Base-by-base conservation (phyloP, 2,113 vertebrate species). In the Cavia aperea region DNA sequence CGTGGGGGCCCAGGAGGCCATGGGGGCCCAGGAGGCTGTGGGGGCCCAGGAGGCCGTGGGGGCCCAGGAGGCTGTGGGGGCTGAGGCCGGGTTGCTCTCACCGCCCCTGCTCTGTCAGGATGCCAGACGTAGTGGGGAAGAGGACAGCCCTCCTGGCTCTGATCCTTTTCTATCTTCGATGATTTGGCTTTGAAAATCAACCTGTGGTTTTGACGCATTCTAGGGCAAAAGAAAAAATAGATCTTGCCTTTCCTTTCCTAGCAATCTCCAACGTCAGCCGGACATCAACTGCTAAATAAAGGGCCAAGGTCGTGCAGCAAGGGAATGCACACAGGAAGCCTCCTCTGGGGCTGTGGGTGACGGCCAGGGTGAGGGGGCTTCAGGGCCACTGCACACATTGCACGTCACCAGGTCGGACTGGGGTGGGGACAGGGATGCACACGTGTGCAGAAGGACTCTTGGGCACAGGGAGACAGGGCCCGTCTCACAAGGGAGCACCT, bases 181-280 rank as follows among this genome's bases (percentile, higher is more conserved):
- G 18, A 29, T 81, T 88, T 66, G 43, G 77, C 77, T 95, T 81
- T 66, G 83, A 93, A 92, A 95, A 78, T 84, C 46, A 54, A 92
- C 26, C 63, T 86, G 7, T 36, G 5, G 26, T n/a, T 94, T 31
- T 73, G 36, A 78, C 36, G 65, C 36, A 68, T 43, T 81, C 70
- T 86, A 7, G 23, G 63, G 21, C 31, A 68, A 78, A 9, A 81
- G 29, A 65, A 33, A 58, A 72, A 62, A 31, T 15, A 11, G 5
- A 1, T 5, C 36, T 49, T 33, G 66, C 60, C 39, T 77, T n/a
- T 11, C 11, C 72, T 66, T 58, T 31, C 3, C 46, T 49, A 18
- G 31, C 75, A 65, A 49, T 84, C 46, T 87, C 65, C 86, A 81
- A 79, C 19, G 75, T 46, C 36, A 54, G 75, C 33, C 24, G 81